Evolutionary conservation across 53 echinoderm and acorn worm species (phyloP), one percentile per base, ranked within the genome.

Genomic region (Stichopus horrens): DNA sequence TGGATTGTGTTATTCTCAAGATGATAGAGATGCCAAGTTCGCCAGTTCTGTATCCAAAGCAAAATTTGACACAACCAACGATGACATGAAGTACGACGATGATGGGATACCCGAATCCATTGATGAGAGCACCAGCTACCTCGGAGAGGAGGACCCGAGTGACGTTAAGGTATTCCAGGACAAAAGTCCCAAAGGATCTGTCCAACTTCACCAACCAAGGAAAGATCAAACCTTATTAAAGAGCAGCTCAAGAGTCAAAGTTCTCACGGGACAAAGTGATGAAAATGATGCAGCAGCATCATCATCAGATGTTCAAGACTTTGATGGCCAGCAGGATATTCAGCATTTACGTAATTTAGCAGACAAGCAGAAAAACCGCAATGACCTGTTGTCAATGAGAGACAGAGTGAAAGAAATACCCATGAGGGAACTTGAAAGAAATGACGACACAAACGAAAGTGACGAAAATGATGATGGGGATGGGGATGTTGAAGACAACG

Each of bases 331-430:
- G 57, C 81, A 81, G 57, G 81, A 85, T 65, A 85, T 85, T 6
- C 85, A 85, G 52, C 85, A 85, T 67, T 16, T 85, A 65, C 60
- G 85, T 7, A 63, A 23, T 67, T 65, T 85, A 9, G 85, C 85
- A 9, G 85, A 85, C 37, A 85, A 85, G 23, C 85, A 65, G 52
- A 85, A 85, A 66, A 85, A 85, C 60, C 21, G 52, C 14, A 67
- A 85, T 66, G 85, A 85, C 59, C 52, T 85, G 63, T 67, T 85
- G 52, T 85, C 85, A 14, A 85, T 85, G 85, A 85, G 85, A 5
- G 23, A 65, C 85, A 63, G 65, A 52, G 51, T 23, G 11, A 85
- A 67, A 52, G 85, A 67, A 14, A 8, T 58, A 57, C 14, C 56
- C 13, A 55, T 57, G 19, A 58, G 58, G 10, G 53, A 55, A 9